Base-by-base conservation (phyloP, 2,113 vertebrate genomes). In the Hippocampus comes region DNA sequence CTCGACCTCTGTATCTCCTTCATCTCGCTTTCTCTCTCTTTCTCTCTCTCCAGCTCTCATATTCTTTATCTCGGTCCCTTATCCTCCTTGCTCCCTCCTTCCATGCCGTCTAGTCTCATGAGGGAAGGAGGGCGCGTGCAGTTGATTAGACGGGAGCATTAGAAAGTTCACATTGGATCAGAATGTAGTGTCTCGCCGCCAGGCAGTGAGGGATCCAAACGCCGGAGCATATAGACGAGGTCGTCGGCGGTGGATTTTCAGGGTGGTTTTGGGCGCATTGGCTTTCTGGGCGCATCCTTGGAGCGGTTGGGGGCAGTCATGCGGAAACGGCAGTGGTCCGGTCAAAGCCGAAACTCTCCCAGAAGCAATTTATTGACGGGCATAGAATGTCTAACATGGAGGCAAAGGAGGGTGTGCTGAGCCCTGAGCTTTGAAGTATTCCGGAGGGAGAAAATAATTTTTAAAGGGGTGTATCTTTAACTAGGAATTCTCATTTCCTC, bases 111-210 rank as follows among this genome's bases (percentile, higher is more conserved):
- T 82, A 65, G 73, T 87, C 87, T 90, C 80, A 71, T 63, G 78
- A 80, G 85, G 71, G 60, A 68, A 68, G 63, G 59, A 72, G 80
- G 67, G 68, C 67, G 67, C 63, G 30, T 21, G 80, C 78, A 87
- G 83, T 89, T 89, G 88, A 90, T 91, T 87, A 87, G 84, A 82
- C 78, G 55, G 76, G 70, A 87, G 84, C 72, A 71, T 85, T 87
- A 75, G 81, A 81, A 86, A 82, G 87, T 84, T 86, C 82, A 78
- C 83, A 77, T 82, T 71, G 38, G 78, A 85, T 49, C 74, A 77
- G 73, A 83, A 67, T 49, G 61, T 66, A 53, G 72, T 81, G 84
- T 84, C 74, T 84, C 43, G 86, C 81, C 70, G 79, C 72, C 71
- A 83, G 89, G 85, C 80, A 61, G 71, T 73, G 73, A 78, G 77